Percentiles rank a stretch among this genome's conserved stretches.
Evolutionary conservation across 2,113 vertebrate species (phyloP).

Genomic region (Trematocara nigrifrons): DNA sequence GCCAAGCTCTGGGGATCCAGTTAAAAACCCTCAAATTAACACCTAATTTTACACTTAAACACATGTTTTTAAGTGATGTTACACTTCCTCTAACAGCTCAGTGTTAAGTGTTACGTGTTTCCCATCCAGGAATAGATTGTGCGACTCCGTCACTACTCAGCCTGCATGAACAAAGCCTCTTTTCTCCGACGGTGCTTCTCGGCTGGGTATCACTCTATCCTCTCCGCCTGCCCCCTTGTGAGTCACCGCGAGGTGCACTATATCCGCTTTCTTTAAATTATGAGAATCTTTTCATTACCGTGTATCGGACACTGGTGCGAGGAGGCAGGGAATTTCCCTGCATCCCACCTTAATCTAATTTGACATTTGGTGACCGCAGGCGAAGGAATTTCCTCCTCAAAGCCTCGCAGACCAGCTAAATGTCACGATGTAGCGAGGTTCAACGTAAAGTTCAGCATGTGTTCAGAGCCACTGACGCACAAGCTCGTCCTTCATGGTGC

Average conservation of each 20-base stretch:
- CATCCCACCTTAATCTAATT: constrained; percentile 22
- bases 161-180: constrained; percentile 44
- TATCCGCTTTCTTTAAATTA: constrained; percentile 48
- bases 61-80: background rate
- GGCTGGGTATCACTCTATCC: constrained; percentile 41
- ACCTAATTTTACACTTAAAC: background rate
- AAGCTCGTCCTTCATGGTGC: constrained; percentile 74
- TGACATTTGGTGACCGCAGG: constrained; percentile 45
- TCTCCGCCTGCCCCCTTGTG: constrained; percentile 21
- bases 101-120: background rate
- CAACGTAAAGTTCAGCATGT: background rate
- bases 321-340: constrained; percentile 20
- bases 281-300: background rate
- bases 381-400: constrained; percentile 25
- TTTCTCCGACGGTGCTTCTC: constrained; percentile 31
- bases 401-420: constrained; percentile 8
- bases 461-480: constrained; percentile 22
- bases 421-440: background rate
- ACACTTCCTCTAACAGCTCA: background rate
- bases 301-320: background rate
- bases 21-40: background rate
- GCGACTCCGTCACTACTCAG: constrained; percentile 34
- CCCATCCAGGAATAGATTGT: constrained; percentile 6
- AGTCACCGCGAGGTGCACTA: constrained; percentile 17
- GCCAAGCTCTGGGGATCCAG: background rate